Evolutionary conservation across 2,888 invertebrate genomes (phyloP).

Genomic region (Baccha elongata): DNA sequence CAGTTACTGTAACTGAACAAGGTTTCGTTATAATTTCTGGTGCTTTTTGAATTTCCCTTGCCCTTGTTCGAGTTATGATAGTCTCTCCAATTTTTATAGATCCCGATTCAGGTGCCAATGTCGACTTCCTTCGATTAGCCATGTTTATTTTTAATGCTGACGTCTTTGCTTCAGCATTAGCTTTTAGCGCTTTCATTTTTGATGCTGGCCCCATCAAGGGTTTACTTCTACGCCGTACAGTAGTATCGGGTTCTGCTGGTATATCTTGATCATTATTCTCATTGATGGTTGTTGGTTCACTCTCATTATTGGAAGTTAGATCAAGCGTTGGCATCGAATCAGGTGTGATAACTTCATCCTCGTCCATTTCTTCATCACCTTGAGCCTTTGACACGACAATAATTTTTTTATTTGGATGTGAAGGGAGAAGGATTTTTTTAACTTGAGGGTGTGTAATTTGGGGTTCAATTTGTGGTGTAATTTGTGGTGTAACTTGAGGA

Average conservation of each 20-base stretch:
- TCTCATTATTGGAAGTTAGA: neutral
- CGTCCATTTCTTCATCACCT: neutral
- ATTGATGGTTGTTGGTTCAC: neutral
- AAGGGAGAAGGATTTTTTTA: too few species aligned
- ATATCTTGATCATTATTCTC: neutral
- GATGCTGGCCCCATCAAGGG: slow-evolving; percentile 50
- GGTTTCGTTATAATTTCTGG: slow-evolving; percentile 6
- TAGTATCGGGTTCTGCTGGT: neutral
- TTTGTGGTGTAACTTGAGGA: neutral
- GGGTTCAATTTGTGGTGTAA: neutral
- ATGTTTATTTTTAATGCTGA: neutral
- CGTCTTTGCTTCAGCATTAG: neutral
- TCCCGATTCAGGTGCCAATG: neutral
- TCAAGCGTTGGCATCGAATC: neutral
- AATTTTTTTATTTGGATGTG: too few species aligned
- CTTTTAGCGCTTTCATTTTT: slow-evolving; percentile 36
- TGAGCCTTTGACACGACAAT: too few species aligned
- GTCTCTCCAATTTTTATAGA: slow-evolving; percentile 34
- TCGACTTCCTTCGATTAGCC: too few species aligned
- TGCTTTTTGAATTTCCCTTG: too few species aligned
- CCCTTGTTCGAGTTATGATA: slow-evolving; percentile 1
- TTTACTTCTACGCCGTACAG: neutral
- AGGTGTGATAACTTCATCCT: neutral
- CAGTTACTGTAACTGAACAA: slow-evolving; percentile 33
- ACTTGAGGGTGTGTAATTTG: too few species aligned